Evolutionary conservation across 2,113 vertebrate species (phyloP), one percentile per base, ranked within the genome.

Genomic region (Ariopsis seemanni): DNA sequence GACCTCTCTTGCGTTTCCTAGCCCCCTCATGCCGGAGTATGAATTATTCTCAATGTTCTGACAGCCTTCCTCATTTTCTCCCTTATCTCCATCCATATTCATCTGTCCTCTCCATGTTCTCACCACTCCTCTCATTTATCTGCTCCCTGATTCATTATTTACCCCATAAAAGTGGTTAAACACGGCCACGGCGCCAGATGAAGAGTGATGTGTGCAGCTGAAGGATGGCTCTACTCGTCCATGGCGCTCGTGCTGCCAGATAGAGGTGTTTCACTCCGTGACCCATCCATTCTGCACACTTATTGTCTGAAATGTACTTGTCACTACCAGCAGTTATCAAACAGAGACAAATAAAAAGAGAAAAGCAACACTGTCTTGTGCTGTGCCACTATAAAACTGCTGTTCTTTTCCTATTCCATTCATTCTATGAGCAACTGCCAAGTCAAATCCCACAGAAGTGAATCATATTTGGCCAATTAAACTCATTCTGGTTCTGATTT

Each of bases 61-160:
- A 84, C 79, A 85, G 86, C 60, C 62, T 55, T 87, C 77, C 55
- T 86, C 63, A 79, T 84, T 42, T 81, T 74, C n/a, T 88, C 20
- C 62, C 65, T 82, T 88, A 75, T 85, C 80, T 85, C 84, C 83
- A 82, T 88, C 87, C 71, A 63, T 85, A 88, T 89, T 90, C 86
- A 84, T 87, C 87, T 91, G 52, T 79, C 71, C 86, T 88, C 52
- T 65, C 60, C n/a, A 22, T 79, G 67, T 87, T 86, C 85, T 53
- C 69, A 69, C 62, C 77, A 60, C 89, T 67, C 75, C 74, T 75
- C 58, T 20, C 77, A 75, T 87, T 87, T 87, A 80, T 91, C 84
- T 85, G 84, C 83, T 65, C 60, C 69, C 48, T 42, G 27, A 86
- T 89, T 90, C 62, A 87, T 91, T 90, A 91, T 90, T 90, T 88